Percentiles rank a stretch among this genome's conserved stretches.
phyloP scores from a whole-genome alignment of 1,140 invertebrate species.

The Mactra quadrangularis region DNA sequence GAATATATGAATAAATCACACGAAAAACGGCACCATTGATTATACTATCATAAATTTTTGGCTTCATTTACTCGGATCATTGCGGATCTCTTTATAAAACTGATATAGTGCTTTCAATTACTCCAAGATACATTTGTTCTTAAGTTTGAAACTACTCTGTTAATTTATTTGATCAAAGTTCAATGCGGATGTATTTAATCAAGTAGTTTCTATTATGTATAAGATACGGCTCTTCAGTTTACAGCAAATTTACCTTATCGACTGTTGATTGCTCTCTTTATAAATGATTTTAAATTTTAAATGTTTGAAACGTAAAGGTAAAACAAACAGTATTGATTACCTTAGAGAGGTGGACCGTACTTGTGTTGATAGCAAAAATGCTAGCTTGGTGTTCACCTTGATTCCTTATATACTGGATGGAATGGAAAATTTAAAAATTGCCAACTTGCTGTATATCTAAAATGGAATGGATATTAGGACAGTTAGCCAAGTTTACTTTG shows the following conservation, averaged over 20 bases:
- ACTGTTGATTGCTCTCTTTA: neutral
- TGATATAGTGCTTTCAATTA: no score
- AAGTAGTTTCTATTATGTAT: conserved; percentile 17
- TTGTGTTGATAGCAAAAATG: neutral
- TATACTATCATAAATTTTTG: conserved; percentile 8
- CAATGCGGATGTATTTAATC: conserved; percentile 23
- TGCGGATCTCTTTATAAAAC: neutral
- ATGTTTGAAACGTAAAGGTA: conserved; percentile 1
- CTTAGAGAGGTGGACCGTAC: neutral
- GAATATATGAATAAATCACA: conserved; percentile 19
- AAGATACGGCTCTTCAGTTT: neutral
- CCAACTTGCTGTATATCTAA: no score
- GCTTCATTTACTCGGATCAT: neutral
- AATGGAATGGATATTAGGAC: no score
- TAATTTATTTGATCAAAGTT: conserved; percentile 1
- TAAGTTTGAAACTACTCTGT: conserved; percentile 7
- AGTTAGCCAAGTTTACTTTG: no score
- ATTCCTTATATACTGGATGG: neutral
- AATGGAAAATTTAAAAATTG: no score
- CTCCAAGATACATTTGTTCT: no score
- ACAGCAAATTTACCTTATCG: conserved; percentile 7
- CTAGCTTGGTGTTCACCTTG: neutral
- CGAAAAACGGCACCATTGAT: conserved; percentile 34
- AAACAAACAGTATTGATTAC: conserved; percentile 22
- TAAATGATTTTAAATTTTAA: conserved; percentile 23